Evolutionary conservation across 2,888 invertebrate genomes (phyloP).

Genomic region (Agrilus cyanescens): DNA sequence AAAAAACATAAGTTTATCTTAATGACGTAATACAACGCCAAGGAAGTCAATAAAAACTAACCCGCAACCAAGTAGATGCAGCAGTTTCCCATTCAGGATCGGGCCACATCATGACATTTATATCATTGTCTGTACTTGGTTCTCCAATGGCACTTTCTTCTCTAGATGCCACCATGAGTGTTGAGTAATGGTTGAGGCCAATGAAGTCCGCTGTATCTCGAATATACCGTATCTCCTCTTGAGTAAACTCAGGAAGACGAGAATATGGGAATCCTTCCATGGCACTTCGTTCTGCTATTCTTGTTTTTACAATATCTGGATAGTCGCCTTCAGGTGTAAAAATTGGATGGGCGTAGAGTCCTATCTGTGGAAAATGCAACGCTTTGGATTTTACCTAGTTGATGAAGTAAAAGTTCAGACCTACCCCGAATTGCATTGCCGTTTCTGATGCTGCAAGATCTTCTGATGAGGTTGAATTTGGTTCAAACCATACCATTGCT

Average conservation of each 20-base stretch:
- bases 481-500: too few relatives aligned
- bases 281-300: conserved; percentile 44
- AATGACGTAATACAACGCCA: too few relatives aligned
- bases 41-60: too few relatives aligned
- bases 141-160: conserved; percentile 6
- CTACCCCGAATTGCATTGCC: too few relatives aligned
- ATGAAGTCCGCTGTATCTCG: conserved; percentile 57
- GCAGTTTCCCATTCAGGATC: conserved; percentile 10
- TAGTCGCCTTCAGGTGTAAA: conserved; percentile 52
- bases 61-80: too few relatives aligned
- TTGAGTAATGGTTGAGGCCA: conserved; percentile 64
- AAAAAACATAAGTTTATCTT: too few relatives aligned
- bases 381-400: too few relatives aligned
- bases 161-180: conserved; percentile 33
- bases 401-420: too few relatives aligned
- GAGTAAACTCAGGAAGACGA: conserved; percentile 49
- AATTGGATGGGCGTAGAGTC: conserved; percentile 57
- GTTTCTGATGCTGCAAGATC: too few relatives aligned
- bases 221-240: conserved; percentile 46
- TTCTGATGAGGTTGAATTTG: too few relatives aligned
- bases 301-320: conserved; percentile 49
- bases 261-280: conserved; percentile 46
- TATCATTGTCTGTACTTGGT: conserved; percentile 5
- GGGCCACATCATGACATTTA: conserved; percentile 1
- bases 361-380: too few relatives aligned